Evolutionary conservation across 2,113 vertebrate species (phyloP), one percentile per base, ranked within the genome.

Genomic region (Pomatorhinus ruficollis): DNA sequence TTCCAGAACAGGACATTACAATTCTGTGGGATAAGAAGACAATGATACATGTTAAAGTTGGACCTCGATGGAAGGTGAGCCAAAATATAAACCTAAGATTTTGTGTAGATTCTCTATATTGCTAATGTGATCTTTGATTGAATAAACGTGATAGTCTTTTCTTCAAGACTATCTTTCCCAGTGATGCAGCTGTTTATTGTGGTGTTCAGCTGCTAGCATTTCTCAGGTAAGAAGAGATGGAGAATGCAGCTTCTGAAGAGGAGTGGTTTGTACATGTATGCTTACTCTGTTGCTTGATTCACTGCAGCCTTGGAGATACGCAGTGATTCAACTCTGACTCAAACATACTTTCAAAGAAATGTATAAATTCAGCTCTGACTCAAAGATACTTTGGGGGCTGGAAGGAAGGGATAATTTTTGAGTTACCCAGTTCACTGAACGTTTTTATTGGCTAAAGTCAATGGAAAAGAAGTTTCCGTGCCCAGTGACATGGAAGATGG

Each of bases 1-100:
- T 99, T 95, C 98, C 99, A 87, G 98, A 98, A 89, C 97, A 99
- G 89, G 99, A 99, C 64, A 98, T 99, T 92, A 99, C 98, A 47
- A 83, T 99, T 95, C 98, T 99, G 56, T 99, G 99, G 99, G 99
- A 99, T 96, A 98, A 98, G 94, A 99, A 99, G 97, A 99, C 99
- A 45, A 99, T 99, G 56, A 98, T 99, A 6, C 99, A 99, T 90
- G 98, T 99, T 94, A 99, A 99, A 98, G 99, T 98, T 80, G 99
- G 99, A 94, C 99, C 99, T 76, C 98, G 83, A 50, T 99, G 99
- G 99, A 99, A 99, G 98, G 99, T 99, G 85, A 94, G 98, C 53
- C 47, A 30, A 57, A 90, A 74, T 47, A 49, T 71, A 72, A 87
- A 16, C 3, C 14, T 3, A 27, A 66, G 13, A 37, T 68, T 70